phyloP scores from a whole-genome alignment of 2,113 vertebrate genomes.

The Numida meleagris region DNA sequence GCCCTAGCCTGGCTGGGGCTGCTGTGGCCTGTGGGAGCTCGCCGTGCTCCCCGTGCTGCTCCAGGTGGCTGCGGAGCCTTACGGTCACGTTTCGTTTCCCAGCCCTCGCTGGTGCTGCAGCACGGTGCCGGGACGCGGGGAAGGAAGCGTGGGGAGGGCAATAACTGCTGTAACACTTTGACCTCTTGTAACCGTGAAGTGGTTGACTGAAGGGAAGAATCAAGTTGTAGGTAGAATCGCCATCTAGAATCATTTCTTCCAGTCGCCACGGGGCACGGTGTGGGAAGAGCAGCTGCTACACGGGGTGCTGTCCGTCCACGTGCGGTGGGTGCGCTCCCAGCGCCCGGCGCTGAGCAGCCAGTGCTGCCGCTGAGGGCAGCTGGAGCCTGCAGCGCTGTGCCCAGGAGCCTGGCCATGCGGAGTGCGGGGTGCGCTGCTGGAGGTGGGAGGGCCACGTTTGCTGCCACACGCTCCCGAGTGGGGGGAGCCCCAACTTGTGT shows the following conservation, averaged over 20 bases:
- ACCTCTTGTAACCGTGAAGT: neutral
- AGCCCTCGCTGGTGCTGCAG: accelerated
- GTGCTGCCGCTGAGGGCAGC: accelerated
- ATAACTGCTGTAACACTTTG: neutral
- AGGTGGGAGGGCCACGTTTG: neutral
- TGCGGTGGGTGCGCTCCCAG: neutral
- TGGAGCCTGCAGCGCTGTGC: neutral
- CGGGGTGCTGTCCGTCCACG: neutral
- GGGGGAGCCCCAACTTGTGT: neutral
- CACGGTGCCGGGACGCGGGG: neutral
- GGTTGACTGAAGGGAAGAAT: neutral
- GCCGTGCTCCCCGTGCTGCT: neutral
- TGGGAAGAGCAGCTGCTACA: neutral
- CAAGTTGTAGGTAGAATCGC: neutral
- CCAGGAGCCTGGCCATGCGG: too few relatives aligned
- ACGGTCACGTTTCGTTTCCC: neutral
- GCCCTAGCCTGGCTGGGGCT: neutral
- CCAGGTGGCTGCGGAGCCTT: neutral
- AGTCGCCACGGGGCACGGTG: accelerated
- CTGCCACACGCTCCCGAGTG: neutral
- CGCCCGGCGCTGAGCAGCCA: neutral
- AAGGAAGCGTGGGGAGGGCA: neutral
- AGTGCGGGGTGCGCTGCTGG: accelerated
- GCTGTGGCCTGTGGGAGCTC: neutral
- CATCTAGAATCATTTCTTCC: neutral